Base-by-base conservation (phyloP, 1,140 invertebrate genomes). In the Drosophila bifasciata region DNA sequence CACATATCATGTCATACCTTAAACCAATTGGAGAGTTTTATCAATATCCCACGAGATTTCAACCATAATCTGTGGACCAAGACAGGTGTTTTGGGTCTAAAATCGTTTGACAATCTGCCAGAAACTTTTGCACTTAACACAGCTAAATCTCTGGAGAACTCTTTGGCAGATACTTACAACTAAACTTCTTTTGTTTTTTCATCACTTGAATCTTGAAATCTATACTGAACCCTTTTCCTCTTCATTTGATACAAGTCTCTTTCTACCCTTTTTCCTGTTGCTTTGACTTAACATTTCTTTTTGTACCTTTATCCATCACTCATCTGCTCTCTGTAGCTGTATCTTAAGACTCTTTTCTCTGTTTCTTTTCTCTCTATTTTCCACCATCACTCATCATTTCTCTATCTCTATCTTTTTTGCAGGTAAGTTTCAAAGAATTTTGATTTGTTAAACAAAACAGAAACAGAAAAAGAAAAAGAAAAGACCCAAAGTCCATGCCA, bases 381-480 rank as follows among this genome's bases (percentile, higher is more conserved):
- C 32, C 11, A 3, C 11, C 32, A 68, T 67, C 48, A 36, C 49
- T 67, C 41, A 68, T 75, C 70, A 63, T 21, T 21, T 46, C 15
- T 58, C 25, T 60, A n/a, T 74, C 15, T 32, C 43, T 57, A 15
- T 46, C 2, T 52, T 59, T 39, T 58, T 75, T 75, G 16, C 71
- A 76, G 72, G 72, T 76, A 76, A 76, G 72, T 76, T 67, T 39
- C 46, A 67, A 60, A 55, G 19, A 74, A 76, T 52, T 75, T 68
- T 41, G 60, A 59, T 60, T 53, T 25, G 53, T 55, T 45, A 59
- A 74, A 74, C 44, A 68, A 44, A 48, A 40, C n/a, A 56, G 50
- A 40, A 21, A n/a, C n/a, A n/a, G n/a, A n/a, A n/a, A n/a, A n/a
- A n/a, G n/a, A n/a, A n/a, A n/a, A n/a, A n/a, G n/a, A n/a, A n/a